Base-by-base conservation (phyloP, 2,888 invertebrate species). In the Apocheima hispidaria region DNA sequence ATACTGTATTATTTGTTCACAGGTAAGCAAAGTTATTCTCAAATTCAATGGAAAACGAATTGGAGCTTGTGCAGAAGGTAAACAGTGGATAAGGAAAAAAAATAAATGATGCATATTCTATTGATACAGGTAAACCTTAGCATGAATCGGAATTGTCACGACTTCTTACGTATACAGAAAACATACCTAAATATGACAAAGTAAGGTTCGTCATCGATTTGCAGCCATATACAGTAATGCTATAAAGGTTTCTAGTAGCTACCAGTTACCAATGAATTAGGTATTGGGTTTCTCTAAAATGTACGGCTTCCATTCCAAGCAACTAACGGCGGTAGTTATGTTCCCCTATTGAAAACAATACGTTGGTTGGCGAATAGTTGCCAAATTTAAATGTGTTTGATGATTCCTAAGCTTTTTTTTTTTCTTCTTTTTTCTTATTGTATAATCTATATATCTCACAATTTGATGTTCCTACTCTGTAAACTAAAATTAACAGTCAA, bases 1-100 rank as follows among this genome's bases (percentile, higher is more conserved):
- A 55, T 43, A 14, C n/a, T 50, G 6, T 55, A 16, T 66, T 66
- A 60, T 75, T 78, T 78, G 72, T 78, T 72, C 40, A 28, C 81
- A 82, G 83, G 83, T 83, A 82, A 77, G 77, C 71, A 62, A 30
- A 43, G 16, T 10, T 10, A 35, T 16, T n/a, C 46, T 46, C 5
- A 30, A 46, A 30, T 46, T 33, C 30, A 26, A 26, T 44, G 26
- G 46, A 46, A 6, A 18, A 33, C 2, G 16, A 46, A 33, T 20
- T 46, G 20, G 14, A 30, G 26, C 43, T 16, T 20, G 14, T 38
- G 46, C 28, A 46, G 4, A 44, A 35, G 18, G 23, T 36, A 18
- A 44, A 54, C 16, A 40, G 30, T 28, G 14, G 16, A 40, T 1
- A 30, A 18, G 28, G 28, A 51, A 40, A 18, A 20, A 1, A 52